Evolutionary conservation across 2,888 invertebrate species (phyloP), one percentile per base, ranked within the genome.

Genomic region (Digitonthophagus gazella): DNA sequence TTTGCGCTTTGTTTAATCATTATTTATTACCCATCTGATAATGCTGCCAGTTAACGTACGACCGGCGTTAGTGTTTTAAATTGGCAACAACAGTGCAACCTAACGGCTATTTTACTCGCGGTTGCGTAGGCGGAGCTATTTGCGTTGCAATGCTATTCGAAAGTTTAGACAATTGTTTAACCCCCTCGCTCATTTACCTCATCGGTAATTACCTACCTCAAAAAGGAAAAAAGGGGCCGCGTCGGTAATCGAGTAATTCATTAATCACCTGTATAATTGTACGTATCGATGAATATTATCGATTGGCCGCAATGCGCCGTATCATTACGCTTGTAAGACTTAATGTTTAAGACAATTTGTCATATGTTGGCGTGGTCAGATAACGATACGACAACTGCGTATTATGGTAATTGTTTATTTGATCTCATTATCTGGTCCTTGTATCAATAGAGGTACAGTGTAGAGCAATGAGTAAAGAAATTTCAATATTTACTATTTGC

Each of bases 331-430:
- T 44, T 44, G 28, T 44, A 44, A 44, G 6, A 44, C 28, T 44
- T 44, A 44, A 44, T 44, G 28, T 44, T 44, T 44, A 44, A 20
- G 18, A 61, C 18, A 61, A 61, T 61, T 61, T 61, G 61, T 61
- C 61, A 61, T 61, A 61, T 18, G 18, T 61, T 61, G 20, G 11
- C 20, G 6, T n/a, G 16, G 6, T 20, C 16, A 61, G 61, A 61
- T 61, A 61, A 61, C 18, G n/a, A 44, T 44, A 18, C 5, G 61
- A 61, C 6, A 61, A 61, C 61, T 61, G 18, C 61, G 61, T 61
- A 61, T 61, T 61, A 61, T 61, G 19, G 20, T 61, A 61, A 61
- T 61, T 61, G 20, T 61, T 61, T 61, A 20, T 61, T 61, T 61
- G 28, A 44, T 44, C 28, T 44, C 28, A 44, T 44, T 44, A 44